Base-by-base conservation (phyloP, 2,888 invertebrate genomes). In the Zygaena filipendulae region DNA sequence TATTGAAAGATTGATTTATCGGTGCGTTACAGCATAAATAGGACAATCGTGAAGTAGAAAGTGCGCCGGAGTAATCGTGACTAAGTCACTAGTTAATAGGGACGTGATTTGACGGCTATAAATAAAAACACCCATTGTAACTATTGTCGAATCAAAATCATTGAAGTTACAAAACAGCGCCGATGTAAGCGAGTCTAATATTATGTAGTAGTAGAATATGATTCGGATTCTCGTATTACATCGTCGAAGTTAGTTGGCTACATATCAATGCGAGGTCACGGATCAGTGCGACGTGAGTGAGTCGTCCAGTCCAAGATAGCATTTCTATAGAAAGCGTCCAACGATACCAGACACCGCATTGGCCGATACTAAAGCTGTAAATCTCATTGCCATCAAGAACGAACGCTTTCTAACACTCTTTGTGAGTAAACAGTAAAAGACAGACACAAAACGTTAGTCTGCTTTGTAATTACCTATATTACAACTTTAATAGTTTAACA, bases 31-130 rank as follows among this genome's bases (percentile, higher is more conserved):
- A 47, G 42, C 44, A 43, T 39, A 41, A 51, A 68, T 63, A 56
- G 68, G 62, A 44, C 64, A 52, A 42, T 66, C 72, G 69, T 71
- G 71, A 51, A 37, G 52, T 60, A 51, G 74, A 75, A 75, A 75
- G 72, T 64, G 50, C 43, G 52, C 52, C 34, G 45, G 42, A 45
- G 48, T 45, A 49, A 49, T 59, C 64, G 61, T 67, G 69, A 63
- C 60, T n/a, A n/a, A n/a, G n/a, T n/a, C n/a, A 50, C 52, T 47
- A n/a, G n/a, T n/a, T n/a, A n/a, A 49, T 52, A 49, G 49, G 60
- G 60, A 63, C 62, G 59, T 60, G 59, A 47, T 45, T n/a, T n/a
- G n/a, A n/a, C n/a, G n/a, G n/a, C n/a, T n/a, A n/a, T n/a, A n/a
- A n/a, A n/a, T n/a, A n/a, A n/a, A n/a, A n/a, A n/a, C n/a, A n/a